Evolutionary conservation across 2,797 vertebrate genomes (phyloP).

Genomic region (Epinephelus awoara): DNA sequence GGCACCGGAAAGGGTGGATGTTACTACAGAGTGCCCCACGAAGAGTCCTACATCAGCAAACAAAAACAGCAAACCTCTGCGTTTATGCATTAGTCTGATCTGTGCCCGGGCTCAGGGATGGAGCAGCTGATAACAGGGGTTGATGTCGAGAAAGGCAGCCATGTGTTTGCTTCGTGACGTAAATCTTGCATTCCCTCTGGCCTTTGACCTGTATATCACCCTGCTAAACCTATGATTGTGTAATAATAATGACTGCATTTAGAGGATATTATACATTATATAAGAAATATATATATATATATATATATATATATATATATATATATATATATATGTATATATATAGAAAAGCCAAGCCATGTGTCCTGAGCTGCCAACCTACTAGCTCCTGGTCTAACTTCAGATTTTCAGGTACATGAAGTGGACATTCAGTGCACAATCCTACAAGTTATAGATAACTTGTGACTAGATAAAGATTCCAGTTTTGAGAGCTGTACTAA

Average conservation of each 20-base stretch:
- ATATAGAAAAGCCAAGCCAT: constrained; percentile 34
- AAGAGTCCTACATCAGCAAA: constrained; percentile 37
- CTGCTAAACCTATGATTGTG: constrained; percentile 67
- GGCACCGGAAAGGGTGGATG: constrained; percentile 13
- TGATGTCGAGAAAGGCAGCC: constrained; percentile 30
- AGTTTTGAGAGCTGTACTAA: not conserved
- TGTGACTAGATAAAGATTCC: not conserved
- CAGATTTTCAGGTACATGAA: constrained; percentile 2
- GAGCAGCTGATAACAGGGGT: constrained; percentile 45
- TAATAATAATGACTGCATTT: constrained; percentile 74
- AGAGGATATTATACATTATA: constrained; percentile 62
- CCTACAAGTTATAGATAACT: too few relatives aligned
- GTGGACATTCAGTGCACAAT: not conserved
- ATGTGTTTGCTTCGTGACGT: constrained; percentile 47
- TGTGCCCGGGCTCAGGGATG: not conserved
- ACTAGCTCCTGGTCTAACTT: constrained; percentile 26
- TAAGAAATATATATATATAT: too few relatives aligned
- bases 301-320: too few relatives aligned
- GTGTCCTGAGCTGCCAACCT: constrained; percentile 24
- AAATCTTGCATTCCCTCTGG: constrained; percentile 40
- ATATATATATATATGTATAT: too few relatives aligned
- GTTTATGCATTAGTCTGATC: constrained; percentile 39
- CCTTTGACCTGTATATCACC: constrained; percentile 65
- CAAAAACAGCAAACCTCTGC: constrained; percentile 38
- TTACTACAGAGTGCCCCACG: constrained; percentile 17